Conservation (phyloP, 2,888 invertebrate species). For the Perizoma affinitatum region DNA sequence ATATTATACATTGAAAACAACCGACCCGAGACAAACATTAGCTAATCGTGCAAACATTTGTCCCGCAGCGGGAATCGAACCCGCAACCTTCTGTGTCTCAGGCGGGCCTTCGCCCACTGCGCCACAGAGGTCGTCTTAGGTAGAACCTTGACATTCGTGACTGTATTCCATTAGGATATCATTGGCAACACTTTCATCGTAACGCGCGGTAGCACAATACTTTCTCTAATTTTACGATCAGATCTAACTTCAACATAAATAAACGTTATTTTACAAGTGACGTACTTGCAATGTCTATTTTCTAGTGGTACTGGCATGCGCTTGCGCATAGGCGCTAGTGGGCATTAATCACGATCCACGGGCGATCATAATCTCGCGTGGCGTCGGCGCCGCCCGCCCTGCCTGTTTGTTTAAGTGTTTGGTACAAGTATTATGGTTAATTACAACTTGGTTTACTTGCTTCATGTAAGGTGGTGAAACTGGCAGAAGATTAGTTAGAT, state of each 20-base stretch:
- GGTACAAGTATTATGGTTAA: constrained; percentile 58
- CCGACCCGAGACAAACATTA: no score
- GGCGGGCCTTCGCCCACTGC: no score
- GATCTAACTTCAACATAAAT: constrained; percentile 1
- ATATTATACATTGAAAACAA: no score
- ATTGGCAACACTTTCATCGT: constrained; percentile 16
- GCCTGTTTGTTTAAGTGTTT: constrained; percentile 73
- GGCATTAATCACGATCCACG: constrained; percentile 75
- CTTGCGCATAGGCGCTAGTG: constrained; percentile 60
- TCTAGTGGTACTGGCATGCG: constrained; percentile 30
- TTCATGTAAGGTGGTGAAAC: no score
- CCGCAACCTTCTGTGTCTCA: no score
- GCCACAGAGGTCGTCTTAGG: no score
- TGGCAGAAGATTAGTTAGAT: no score
- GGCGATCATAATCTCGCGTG: constrained; percentile 73
- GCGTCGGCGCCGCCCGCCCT: constrained; percentile 68
- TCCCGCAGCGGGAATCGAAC: no score
- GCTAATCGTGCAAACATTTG: no score
- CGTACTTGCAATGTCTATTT: constrained; percentile 8
- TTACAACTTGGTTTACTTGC: no score
- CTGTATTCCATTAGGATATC: no score
- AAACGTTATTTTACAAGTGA: constrained; percentile 15
- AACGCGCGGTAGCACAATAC: constrained; percentile 8
- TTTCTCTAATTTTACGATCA: constrained; percentile 15
- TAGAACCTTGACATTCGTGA: no score